Evolutionary conservation across 64 coral and sea anemone species (phyloP), one percentile per base, ranked within the genome.

Genomic region (Actinia equina): DNA sequence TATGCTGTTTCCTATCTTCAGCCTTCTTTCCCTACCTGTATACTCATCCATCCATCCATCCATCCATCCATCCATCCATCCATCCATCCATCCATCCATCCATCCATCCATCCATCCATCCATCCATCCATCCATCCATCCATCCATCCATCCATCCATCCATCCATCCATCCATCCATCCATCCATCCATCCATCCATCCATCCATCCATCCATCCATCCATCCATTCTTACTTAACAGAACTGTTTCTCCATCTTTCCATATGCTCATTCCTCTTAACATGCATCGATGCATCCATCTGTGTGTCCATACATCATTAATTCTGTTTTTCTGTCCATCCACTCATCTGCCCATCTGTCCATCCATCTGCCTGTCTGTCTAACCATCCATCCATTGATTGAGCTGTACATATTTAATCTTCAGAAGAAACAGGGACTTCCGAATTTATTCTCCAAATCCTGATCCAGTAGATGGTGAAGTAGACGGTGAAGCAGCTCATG

Each of bases 361-460:
- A n/a, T 1, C 69, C 6, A 1, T 65, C 15, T 5, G n/a, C 1
- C 62, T 20, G n/a, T 57, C 55, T 12, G 13, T 57, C 6, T 12
- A 12, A 12, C 15, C 1, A 12, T 57, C 55, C 55, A 14, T 57
- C 55, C 55, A 12, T 23, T 4, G 3, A 6, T 57, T 16, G 11
- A 57, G 4, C 52, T 65, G 5, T 65, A 65, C 23, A n/a, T 81
- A 17, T 49, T 5, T 20, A 65, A 42, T 79, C 19, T 81, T 81
- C 78, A 81, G 78, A 81, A 52, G 44, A 20, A 81, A 81, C 49
- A 44, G 78, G 5, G 18, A 52, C 17, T 81, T 81, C 44, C 44
- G 78, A 52, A 26, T 81, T 0, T 81, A 81, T 81, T 81, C 78
- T 49, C 78, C 78, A 46, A 81, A 14, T 17, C 78, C 43, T 52